These are phyloP conservation scores for Acrobasis consociella DNA, from an alignment of 2,888 invertebrate species.

Conservation along the genomic window DNA sequence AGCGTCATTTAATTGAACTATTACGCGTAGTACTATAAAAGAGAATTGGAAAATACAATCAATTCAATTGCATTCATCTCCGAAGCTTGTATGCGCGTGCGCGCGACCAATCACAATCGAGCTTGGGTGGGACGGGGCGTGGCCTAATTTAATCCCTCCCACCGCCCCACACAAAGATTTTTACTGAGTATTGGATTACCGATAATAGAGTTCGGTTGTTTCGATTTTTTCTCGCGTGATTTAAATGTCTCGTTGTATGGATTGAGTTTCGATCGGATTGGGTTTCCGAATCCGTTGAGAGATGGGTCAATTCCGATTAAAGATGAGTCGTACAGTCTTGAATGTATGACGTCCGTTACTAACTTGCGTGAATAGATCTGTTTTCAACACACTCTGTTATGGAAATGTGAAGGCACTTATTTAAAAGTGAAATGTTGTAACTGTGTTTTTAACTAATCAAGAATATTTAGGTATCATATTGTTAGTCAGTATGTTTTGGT, in stretches of 20 bases:
- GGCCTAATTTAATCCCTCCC: constrained; percentile 45
- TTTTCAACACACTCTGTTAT: background rate
- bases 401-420: background rate
- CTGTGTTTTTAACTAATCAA: background rate
- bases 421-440: background rate
- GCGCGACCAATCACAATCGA: constrained; percentile 62
- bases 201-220: constrained; percentile 61
- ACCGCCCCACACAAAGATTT: constrained; percentile 62
- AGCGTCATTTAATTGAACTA: constrained; percentile 52
- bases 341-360: constrained; percentile 9
- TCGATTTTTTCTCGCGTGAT: constrained; percentile 47
- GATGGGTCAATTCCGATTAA: constrained; percentile 22
- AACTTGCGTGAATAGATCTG: background rate
- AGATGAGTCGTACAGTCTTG: constrained; percentile 11
- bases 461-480: background rate
- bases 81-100: constrained; percentile 57
- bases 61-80: constrained; percentile 69
- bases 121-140: constrained; percentile 54
- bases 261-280: constrained; percentile 48
- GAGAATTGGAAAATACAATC: constrained; percentile 58
- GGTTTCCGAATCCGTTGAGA: constrained; percentile 35
- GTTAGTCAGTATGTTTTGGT: background rate
- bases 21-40: constrained; percentile 61
- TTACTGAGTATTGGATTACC: constrained; percentile 64
- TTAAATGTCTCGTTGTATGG: constrained; percentile 57